Base-by-base conservation (phyloP, 1,140 invertebrate species). In the Drosophila lacertosa region DNA sequence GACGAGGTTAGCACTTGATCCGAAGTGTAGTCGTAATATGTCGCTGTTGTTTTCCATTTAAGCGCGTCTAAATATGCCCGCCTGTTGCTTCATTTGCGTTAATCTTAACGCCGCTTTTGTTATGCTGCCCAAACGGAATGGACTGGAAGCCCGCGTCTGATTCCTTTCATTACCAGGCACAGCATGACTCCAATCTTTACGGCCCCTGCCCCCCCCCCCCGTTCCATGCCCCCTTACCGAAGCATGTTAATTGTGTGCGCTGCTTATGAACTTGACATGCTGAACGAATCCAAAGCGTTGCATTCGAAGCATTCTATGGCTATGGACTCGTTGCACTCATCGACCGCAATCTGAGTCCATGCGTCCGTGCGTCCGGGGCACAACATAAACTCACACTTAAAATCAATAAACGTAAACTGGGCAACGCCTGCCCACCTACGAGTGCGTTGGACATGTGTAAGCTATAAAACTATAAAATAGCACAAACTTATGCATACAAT, bases 361-460 rank as follows among this genome's bases (percentile, higher is more conserved):
- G 48, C 4, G 48, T 37, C 48, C 32, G 16, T 20, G 16, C 32
- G 54, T 18, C 13, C 15, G 13, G 26, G 32, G 39, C 37, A 66
- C 54, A 64, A 69, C 76, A 88, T 86, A 88, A 88, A 88, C 83
- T 88, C 74, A 88, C 82, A 88, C 82, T 88, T 82, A 75, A 78
- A 88, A 88, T 88, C 82, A 88, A 88, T 88, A 88, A 88, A 78
- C 82, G 71, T 65, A 75, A 72, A 78, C 74, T 81, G 82, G 47
- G 59, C 66, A 74, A 71, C 60, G 68, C 70, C 74, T 73, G 75
- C 77, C 81, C 81, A 88, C 54, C 53, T 80, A 65, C 69, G 35
- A 72, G 63, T 20, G 20, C 53, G 59, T 54, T 71, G 62, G 71
- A 84, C 75, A 73, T 84, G 60, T 79, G 80, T 58, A 59, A 59